A percentile compares a stretch with the other conserved stretches of the same genome.
Conservation (phyloP, 1,140 invertebrate genomes). For the Diplogasteroides magnus region DNA sequence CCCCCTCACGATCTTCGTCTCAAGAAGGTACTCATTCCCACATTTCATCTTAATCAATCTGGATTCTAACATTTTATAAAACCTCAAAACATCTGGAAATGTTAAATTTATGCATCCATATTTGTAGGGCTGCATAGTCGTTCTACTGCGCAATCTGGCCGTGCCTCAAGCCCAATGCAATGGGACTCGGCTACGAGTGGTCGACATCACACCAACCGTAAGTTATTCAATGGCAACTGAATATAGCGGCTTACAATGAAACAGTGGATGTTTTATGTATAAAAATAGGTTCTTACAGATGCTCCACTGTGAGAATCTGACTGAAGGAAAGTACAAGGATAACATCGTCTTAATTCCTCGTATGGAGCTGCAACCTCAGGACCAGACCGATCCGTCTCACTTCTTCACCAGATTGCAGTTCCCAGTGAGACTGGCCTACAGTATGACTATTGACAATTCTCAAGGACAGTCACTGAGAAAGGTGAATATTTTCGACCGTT, state of each 20-base stretch:
- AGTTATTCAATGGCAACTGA: constrained; percentile 4
- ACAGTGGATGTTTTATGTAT: constrained; percentile 1
- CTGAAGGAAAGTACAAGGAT: no score
- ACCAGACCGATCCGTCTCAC: neutral
- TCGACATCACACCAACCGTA: constrained; percentile 3
- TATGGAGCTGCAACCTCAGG: constrained; percentile 5
- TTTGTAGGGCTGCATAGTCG: constrained; percentile 50
- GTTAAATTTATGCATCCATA: no score
- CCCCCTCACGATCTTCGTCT: constrained; percentile 56
- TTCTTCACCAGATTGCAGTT: constrained; percentile 57
- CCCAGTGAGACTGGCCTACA: constrained; percentile 59
- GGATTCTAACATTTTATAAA: no score
- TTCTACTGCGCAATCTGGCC: constrained; percentile 57
- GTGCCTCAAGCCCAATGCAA: constrained; percentile 51
- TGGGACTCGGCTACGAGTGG: constrained; percentile 55
- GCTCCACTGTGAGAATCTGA: neutral
- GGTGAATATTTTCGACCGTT: no score
- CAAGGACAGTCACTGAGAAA: constrained; percentile 59
- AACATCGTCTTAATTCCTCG: constrained; percentile 9
- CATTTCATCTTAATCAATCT: neutral
- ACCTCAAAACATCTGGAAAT: no score
- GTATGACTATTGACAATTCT: constrained; percentile 63
- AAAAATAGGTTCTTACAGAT: no score
- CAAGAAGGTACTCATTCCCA: constrained; percentile 38
- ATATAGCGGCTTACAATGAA: constrained; percentile 15